Conservation (phyloP, 2,113 vertebrate species). For the Telmatochromis brachygnathus region DNA sequence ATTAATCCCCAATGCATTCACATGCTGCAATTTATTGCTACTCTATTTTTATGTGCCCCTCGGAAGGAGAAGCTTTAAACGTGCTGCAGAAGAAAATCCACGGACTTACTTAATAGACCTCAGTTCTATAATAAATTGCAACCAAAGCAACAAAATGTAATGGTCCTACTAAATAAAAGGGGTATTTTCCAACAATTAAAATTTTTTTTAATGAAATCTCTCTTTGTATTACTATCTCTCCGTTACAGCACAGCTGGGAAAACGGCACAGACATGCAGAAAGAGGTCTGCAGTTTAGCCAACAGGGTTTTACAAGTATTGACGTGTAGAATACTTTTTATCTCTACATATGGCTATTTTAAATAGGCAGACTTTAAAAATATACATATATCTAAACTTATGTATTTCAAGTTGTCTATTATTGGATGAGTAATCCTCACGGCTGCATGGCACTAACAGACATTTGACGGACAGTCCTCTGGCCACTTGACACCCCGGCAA, state of each 20-base stretch:
- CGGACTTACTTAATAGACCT: neutral
- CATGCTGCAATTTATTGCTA: neutral
- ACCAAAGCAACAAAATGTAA: neutral
- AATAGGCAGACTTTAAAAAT: neutral
- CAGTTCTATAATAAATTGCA: neutral
- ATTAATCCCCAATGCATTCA: neutral
- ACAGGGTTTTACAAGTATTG: neutral
- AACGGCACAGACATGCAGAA: neutral
- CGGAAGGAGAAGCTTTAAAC: neutral
- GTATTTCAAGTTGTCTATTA: neutral
- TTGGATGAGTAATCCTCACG: neutral
- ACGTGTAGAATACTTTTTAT: neutral
- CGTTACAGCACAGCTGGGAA: neutral
- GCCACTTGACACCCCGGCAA: neutral
- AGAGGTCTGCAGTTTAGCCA: neutral
- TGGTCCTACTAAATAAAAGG: neutral
- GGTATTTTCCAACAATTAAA: neutral
- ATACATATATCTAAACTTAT: neutral
- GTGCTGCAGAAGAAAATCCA: neutral
- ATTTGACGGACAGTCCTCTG: neutral
- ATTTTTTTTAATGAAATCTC: neutral
- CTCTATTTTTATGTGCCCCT: neutral
- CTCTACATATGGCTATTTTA: neutral
- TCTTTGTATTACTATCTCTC: neutral
- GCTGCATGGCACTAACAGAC: neutral